Evolutionary conservation across 1,140 invertebrate species (phyloP).

Genomic region (Parasteatoda tepidariorum): DNA sequence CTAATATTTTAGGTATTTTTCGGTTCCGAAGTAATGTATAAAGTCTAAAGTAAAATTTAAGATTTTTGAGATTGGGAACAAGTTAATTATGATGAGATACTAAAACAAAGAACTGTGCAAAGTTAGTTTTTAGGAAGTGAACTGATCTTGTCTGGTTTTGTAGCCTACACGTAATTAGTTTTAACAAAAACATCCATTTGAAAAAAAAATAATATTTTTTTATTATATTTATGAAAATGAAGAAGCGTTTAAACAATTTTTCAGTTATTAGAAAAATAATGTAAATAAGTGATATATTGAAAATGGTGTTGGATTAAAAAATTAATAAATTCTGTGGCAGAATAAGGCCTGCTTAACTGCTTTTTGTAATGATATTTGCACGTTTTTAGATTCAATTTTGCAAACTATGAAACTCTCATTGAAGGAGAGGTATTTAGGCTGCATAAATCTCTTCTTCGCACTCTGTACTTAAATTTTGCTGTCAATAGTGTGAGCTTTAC

Average conservation of each 20-base stretch:
- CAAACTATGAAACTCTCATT: background rate
- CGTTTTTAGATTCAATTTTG: slow-evolving; percentile 30
- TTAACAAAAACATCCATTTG: too few species aligned
- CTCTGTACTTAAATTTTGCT: background rate
- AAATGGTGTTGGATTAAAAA: background rate
- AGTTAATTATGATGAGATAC: too few species aligned
- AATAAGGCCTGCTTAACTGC: slow-evolving; percentile 7
- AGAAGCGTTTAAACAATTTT: background rate
- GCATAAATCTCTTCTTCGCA: background rate
- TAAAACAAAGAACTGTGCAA: too few species aligned
- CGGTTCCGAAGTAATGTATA: too few species aligned
- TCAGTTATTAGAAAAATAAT: background rate
- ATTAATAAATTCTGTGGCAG: slow-evolving; percentile 17
- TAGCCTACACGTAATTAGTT: too few species aligned
- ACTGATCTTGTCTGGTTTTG: too few species aligned
- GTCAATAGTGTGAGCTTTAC: background rate
- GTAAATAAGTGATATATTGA: background rate
- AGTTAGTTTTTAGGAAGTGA: too few species aligned
- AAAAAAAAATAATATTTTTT: too few species aligned
- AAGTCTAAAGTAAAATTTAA: too few species aligned
- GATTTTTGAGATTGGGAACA: too few species aligned
- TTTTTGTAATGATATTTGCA: slow-evolving; percentile 36
- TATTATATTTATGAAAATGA: too few species aligned
- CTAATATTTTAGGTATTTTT: too few species aligned
- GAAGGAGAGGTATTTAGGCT: background rate